Evolutionary conservation across 2,113 vertebrate genomes (phyloP).

Genomic region (Brachirus orientalis): DNA sequence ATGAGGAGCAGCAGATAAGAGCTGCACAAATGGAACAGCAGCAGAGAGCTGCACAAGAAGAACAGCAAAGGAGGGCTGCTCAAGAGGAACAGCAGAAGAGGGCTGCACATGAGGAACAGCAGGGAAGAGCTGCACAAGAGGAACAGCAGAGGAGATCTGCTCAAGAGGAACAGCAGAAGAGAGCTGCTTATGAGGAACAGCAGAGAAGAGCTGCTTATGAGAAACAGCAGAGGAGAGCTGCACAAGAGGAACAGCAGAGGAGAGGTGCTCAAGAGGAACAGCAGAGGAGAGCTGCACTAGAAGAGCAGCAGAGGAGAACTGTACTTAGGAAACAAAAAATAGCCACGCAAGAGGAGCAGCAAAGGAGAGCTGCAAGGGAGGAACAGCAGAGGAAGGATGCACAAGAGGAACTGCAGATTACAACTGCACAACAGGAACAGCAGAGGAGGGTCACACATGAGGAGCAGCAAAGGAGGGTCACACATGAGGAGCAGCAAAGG

Average conservation of each 20-base stretch:
- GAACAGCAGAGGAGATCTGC: constrained; percentile 7
- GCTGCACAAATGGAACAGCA: constrained; percentile 1
- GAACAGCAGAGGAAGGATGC: constrained; percentile 20
- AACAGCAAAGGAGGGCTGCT: neutral
- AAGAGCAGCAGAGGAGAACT: constrained; percentile 16
- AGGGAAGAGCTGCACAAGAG: neutral
- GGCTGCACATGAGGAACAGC: neutral
- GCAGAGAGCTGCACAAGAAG: neutral
- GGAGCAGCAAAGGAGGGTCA: constrained; percentile 15
- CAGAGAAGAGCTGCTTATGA: constrained; percentile 7
- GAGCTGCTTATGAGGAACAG: neutral
- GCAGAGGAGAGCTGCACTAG: neutral
- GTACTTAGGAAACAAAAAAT: too few relatives aligned
- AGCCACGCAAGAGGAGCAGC: constrained; percentile 26
- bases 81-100: constrained; percentile 10
- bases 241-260: constrained; percentile 3
- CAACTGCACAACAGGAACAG: neutral
- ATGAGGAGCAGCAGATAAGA: constrained; percentile 9
- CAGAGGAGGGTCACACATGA: neutral
- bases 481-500: neutral
- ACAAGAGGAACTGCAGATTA: neutral
- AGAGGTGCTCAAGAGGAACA: neutral
- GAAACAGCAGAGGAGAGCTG: neutral
- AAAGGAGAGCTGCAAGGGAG: constrained; percentile 8
- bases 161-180: neutral